Conservation (phyloP, 2,888 invertebrate genomes). For the Lissocephala sabroskyi region DNA sequence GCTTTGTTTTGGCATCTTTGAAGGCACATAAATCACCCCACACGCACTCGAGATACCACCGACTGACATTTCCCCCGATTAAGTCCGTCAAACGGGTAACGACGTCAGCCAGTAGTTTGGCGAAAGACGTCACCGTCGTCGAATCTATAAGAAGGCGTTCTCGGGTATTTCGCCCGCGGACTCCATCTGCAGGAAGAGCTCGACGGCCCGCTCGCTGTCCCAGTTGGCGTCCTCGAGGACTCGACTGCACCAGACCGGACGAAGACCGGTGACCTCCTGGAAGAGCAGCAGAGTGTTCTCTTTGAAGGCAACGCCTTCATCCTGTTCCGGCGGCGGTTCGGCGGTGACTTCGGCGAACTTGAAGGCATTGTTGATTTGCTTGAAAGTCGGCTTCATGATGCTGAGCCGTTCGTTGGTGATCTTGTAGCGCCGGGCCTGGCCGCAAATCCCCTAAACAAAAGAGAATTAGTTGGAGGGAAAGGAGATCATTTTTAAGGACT, state of each 20-base stretch:
- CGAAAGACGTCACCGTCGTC: no score
- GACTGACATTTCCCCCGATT: no score
- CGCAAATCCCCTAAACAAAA: constrained; percentile 47
- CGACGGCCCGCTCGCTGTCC: constrained; percentile 50
- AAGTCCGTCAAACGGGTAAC: no score
- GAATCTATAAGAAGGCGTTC: constrained; percentile 38
- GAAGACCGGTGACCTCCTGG: constrained; percentile 57
- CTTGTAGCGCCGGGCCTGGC: constrained; percentile 32
- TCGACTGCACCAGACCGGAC: constrained; percentile 63
- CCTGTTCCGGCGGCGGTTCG: constrained; percentile 10
- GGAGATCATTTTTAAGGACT: background rate
- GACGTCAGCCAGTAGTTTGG: no score
- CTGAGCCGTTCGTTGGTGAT: constrained; percentile 64
- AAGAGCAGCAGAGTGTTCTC: constrained; percentile 60
- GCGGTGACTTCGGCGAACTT: constrained; percentile 35
- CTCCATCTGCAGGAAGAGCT: constrained; percentile 43
- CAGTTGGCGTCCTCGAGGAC: constrained; percentile 63
- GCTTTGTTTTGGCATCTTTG: no score
- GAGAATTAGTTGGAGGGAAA: no score
- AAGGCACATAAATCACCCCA: no score
- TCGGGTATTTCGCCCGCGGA: constrained; percentile 47
- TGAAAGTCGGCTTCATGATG: constrained; percentile 52
- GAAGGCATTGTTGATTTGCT: constrained; percentile 47
- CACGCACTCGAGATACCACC: background rate
- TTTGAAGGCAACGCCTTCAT: constrained; percentile 41